phyloP scores from a whole-genome alignment of 2,888 invertebrate species.

The Bedellia somnulentella region DNA sequence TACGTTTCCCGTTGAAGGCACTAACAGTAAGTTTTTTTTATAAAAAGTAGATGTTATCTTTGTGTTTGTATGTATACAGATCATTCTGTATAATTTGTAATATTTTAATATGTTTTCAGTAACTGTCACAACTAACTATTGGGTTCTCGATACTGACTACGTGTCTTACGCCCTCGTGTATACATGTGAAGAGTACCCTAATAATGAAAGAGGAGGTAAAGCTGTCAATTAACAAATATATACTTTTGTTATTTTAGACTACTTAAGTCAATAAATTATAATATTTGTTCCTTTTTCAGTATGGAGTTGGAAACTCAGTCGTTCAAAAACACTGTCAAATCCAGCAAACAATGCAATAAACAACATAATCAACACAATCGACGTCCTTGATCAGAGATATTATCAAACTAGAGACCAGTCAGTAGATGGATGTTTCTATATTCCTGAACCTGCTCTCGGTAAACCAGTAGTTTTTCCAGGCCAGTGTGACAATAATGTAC shows the following conservation, averaged over 20 bases:
- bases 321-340: slow-evolving; percentile 17
- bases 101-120: no score
- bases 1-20: slow-evolving; percentile 52
- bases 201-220: slow-evolving; percentile 44
- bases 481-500: slow-evolving; percentile 15
- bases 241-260: slow-evolving; percentile 9
- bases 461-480: slow-evolving; percentile 25
- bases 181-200: slow-evolving; percentile 59
- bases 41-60: no score
- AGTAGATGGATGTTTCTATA: slow-evolving; percentile 28
- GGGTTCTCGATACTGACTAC: no score
- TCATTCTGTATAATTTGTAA: no score
- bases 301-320: slow-evolving; percentile 36
- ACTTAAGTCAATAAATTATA: slow-evolving; percentile 11
- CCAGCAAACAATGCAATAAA: slow-evolving; percentile 17
- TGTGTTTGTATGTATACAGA: no score
- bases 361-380: slow-evolving; percentile 15
- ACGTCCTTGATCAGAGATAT: slow-evolving; percentile 22
- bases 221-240: no score
- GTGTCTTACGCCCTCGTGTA: slow-evolving; percentile 70
- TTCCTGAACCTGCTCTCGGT: slow-evolving; percentile 18
- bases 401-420: slow-evolving; percentile 20
- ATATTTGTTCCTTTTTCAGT: slow-evolving; percentile 16
- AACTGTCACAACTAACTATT: slow-evolving; percentile 35
- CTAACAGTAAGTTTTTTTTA: no score